phyloP scores from a whole-genome alignment of 1,140 invertebrate species.

The Amphibalanus amphitrite region DNA sequence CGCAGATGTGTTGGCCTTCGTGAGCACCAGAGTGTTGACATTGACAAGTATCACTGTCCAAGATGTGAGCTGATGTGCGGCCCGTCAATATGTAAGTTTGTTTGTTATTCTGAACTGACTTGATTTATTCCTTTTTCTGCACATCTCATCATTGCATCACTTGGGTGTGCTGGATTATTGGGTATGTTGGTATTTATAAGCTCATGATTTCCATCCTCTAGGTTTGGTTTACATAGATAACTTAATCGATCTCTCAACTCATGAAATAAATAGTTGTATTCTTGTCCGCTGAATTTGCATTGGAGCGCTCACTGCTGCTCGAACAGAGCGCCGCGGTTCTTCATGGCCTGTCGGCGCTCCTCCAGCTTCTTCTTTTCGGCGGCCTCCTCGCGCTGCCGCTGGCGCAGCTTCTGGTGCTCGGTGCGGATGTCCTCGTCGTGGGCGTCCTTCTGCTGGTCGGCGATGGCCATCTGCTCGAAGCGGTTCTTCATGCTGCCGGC shows the following conservation, averaged over 20 bases:
- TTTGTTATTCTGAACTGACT: neutral
- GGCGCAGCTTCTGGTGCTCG: neutral
- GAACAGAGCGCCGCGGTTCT: neutral
- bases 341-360: neutral
- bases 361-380: neutral
- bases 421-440: neutral
- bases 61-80: conserved; percentile 53
- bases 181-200: too few relatives aligned
- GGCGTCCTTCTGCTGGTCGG: neutral
- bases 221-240: too few relatives aligned
- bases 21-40: conserved; percentile 59
- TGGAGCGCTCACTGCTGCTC: neutral
- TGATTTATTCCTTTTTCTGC: too few relatives aligned
- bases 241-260: too few relatives aligned
- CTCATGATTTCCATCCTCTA: too few relatives aligned
- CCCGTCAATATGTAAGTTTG: conserved; percentile 54
- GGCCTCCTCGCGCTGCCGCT: neutral
- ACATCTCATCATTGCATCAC: too few relatives aligned
- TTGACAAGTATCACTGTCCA: conserved; percentile 76
- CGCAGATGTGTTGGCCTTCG: conserved; percentile 60
- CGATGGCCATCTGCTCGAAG: neutral
- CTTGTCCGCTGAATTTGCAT: too few relatives aligned
- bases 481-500: neutral
- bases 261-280: too few relatives aligned
- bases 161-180: too few relatives aligned